Conservation (phyloP, 2,888 invertebrate genomes). For the Entomobrya proxima region DNA sequence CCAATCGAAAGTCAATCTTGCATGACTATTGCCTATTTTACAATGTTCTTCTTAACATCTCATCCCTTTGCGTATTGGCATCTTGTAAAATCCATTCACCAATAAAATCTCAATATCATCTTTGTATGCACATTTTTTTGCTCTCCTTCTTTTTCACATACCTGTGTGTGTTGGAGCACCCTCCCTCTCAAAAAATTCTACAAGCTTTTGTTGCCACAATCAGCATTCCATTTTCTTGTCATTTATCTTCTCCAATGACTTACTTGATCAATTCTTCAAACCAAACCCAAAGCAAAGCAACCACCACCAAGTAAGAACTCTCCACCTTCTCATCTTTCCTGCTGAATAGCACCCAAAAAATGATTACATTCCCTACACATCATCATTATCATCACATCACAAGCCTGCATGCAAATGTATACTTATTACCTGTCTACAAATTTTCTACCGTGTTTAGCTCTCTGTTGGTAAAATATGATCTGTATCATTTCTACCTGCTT, state of each 20-base stretch:
- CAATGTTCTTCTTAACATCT: neutral
- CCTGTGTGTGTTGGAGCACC: neutral
- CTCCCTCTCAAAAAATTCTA: too few relatives aligned
- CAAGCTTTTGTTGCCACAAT: neutral
- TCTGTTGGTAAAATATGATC: conserved; percentile 16
- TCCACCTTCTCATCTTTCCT: neutral
- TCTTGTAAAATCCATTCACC: neutral
- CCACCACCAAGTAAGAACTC: neutral
- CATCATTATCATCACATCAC: neutral
- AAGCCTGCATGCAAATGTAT: neutral
- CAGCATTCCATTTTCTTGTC: neutral
- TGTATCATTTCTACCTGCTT: conserved; percentile 22
- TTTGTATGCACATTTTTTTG: neutral
- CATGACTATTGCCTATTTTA: conserved; percentile 11
- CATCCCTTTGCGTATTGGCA: conserved; percentile 15
- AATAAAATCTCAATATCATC: conserved; percentile 7
- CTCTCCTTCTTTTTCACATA: neutral
- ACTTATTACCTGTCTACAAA: too few relatives aligned
- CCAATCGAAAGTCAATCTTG: conserved; percentile 23
- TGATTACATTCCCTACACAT: too few relatives aligned
- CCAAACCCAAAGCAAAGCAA: neutral
- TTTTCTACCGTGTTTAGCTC: neutral
- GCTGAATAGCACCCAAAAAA: too few relatives aligned
- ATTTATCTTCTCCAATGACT: neutral
- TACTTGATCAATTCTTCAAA: neutral